A percentile compares a stretch with the other conserved stretches of the same genome.
phyloP scores from a whole-genome alignment of 1,140 invertebrate species.

The Ips nitidus region DNA sequence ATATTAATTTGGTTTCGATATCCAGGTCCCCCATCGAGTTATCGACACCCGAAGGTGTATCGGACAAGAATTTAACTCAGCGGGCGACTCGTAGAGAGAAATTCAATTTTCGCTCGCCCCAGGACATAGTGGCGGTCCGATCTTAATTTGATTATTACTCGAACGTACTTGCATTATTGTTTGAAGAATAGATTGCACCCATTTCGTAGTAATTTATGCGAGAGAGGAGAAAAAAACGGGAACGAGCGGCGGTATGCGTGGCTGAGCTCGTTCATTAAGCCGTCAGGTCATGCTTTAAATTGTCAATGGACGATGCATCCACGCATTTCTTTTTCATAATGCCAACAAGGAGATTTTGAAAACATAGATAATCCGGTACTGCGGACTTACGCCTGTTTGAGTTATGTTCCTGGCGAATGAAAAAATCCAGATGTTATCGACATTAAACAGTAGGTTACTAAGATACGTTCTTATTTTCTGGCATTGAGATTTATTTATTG shows the following conservation, averaged over 20 bases:
- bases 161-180: too few relatives aligned
- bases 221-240: not conserved
- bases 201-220: not conserved
- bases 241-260: constrained; percentile 3
- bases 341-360: not conserved
- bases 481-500: constrained; percentile 3
- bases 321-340: constrained; percentile 1
- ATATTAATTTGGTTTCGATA: constrained; percentile 35
- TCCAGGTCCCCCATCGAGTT: constrained; percentile 16
- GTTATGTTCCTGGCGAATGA: not conserved
- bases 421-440: constrained; percentile 5
- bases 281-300: constrained; percentile 1
- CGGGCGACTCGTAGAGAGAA: constrained; percentile 32
- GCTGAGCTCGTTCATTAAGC: not conserved
- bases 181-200: not conserved
- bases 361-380: not conserved
- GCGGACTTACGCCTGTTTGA: not conserved
- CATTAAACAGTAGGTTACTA: not conserved
- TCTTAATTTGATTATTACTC: constrained; percentile 17
- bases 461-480: constrained; percentile 5
- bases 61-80: constrained; percentile 34
- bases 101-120: constrained; percentile 31
- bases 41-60: constrained; percentile 37
- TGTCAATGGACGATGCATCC: not conserved
- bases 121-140: constrained; percentile 4